Conservation (phyloP, 2,888 invertebrate species). For the Microctonus brassicae region DNA sequence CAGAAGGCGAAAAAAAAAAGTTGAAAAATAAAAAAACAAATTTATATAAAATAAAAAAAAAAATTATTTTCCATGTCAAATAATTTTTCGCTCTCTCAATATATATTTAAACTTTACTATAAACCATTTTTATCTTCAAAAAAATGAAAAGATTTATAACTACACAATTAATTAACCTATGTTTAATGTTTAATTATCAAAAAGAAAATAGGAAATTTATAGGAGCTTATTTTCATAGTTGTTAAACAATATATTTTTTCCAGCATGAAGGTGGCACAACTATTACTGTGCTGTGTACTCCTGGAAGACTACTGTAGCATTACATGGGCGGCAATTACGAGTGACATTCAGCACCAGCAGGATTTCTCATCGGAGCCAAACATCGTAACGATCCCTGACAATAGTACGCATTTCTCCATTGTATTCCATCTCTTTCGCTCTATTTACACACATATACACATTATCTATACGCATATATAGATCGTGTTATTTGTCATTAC, state of each 20-base stretch:
- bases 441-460: not conserved
- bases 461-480: not conserved
- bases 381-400: conserved; percentile 44
- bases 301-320: conserved; percentile 64
- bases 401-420: conserved; percentile 49
- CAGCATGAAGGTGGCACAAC: conserved; percentile 67
- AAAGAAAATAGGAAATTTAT: too few species aligned
- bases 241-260: too few species aligned
- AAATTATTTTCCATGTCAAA: not conserved
- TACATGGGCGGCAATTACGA: conserved; percentile 60
- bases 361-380: conserved; percentile 51
- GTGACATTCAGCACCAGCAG: conserved; percentile 56
- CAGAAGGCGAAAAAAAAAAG: not conserved
- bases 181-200: too few species aligned
- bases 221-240: not conserved
- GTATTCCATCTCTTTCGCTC: conserved; percentile 35
- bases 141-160: too few species aligned
- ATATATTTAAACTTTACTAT: too few species aligned
- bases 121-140: too few species aligned
- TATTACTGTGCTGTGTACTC: conserved; percentile 67
- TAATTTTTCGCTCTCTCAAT: not conserved
- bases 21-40: not conserved
- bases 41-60: too few species aligned
- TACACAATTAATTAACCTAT: not conserved
- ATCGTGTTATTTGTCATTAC: conserved; percentile 2